phyloP scores from a whole-genome alignment of 1,140 invertebrate genomes.

The Microplitis mediator region DNA sequence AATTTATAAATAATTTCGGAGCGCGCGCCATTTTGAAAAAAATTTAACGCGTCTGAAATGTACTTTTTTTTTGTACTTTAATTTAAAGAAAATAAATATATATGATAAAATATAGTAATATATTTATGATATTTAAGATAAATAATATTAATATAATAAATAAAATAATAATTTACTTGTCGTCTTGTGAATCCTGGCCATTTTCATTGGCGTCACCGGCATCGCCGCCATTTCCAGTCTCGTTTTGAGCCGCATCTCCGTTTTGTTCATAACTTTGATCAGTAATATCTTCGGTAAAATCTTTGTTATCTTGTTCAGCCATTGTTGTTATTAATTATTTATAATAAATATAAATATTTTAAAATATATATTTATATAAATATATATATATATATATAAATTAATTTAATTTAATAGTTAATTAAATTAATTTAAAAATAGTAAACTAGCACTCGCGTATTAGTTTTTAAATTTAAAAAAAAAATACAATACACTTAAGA shows the following conservation, averaged over 20 bases:
- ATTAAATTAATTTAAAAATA: not conserved
- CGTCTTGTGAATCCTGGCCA: slow-evolving; percentile 57
- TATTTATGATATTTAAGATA: not conserved
- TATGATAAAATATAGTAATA: slow-evolving; percentile 5
- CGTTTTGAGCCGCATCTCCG: slow-evolving; percentile 55
- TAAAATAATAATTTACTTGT: slow-evolving; percentile 52
- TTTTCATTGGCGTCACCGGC: slow-evolving; percentile 54
- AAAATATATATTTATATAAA: not conserved
- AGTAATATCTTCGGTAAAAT: slow-evolving; percentile 60
- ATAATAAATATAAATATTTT: slow-evolving; percentile 21
- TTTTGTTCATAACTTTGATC: slow-evolving; percentile 61
- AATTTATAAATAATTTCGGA: no score
- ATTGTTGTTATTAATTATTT: slow-evolving; percentile 39
- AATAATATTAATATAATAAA: not conserved
- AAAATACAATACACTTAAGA: not conserved
- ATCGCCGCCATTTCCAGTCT: slow-evolving; percentile 30
- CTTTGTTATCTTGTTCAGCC: slow-evolving; percentile 60
- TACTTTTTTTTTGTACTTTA: no score
- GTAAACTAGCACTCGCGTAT: slow-evolving; percentile 1
- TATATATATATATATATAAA: no score
- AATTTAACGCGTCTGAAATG: no score
- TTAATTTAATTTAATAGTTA: no score
- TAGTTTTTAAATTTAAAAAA: not conserved
- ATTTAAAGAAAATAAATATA: no score
- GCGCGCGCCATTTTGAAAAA: no score